Conservation (phyloP, 35 echinoderm and acorn worm species). For the Eucidaris tribuloides region DNA sequence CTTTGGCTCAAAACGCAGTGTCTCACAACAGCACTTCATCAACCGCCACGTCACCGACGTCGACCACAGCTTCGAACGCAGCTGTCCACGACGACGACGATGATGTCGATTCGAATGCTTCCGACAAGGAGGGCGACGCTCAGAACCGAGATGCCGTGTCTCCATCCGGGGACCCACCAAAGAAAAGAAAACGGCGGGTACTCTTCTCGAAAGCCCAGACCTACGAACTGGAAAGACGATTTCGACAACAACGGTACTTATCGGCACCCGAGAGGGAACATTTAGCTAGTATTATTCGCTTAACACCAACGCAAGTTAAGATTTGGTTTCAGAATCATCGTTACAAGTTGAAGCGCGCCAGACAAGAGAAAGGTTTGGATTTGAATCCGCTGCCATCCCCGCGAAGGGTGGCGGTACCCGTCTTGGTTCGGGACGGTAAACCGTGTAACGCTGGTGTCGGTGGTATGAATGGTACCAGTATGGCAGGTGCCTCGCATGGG, state of each 20-base stretch:
- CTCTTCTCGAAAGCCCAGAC: slow-evolving; percentile 97
- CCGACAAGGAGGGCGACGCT: slow-evolving; percentile 86
- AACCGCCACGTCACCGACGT: slow-evolving; percentile 10
- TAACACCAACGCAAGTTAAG: slow-evolving; percentile 97
- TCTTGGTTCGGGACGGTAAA: slow-evolving; percentile 94
- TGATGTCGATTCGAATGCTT: slow-evolving; percentile 89
- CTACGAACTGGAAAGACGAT: slow-evolving; percentile 92
- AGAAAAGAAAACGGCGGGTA: slow-evolving; percentile 87
- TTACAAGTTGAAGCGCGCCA: slow-evolving; percentile 92
- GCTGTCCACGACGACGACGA: slow-evolving; percentile 77
- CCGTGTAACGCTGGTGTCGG: slow-evolving; percentile 76
- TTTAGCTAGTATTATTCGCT: slow-evolving; percentile 87
- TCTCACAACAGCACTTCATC: slow-evolving; percentile 20
- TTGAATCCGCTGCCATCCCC: slow-evolving; percentile 83
- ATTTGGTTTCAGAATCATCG: slow-evolving; percentile 99
- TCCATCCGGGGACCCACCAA: slow-evolving; percentile 66
- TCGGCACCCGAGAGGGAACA: slow-evolving; percentile 98
- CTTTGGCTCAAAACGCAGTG: slow-evolving; percentile 20
- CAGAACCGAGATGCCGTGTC: slow-evolving; percentile 56
- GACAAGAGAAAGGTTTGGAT: slow-evolving; percentile 82
- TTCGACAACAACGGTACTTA: slow-evolving; percentile 94
- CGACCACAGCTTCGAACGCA: slow-evolving; percentile 67
- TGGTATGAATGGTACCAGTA: slow-evolving; percentile 36
- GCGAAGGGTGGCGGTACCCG: slow-evolving; percentile 86
- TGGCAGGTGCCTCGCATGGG: slow-evolving; percentile 18